A percentile compares a stretch with the other conserved stretches of the same genome.
These are phyloP conservation scores for Trogon surrucura DNA, from an alignment of 2,113 vertebrate genomes.

Conservation along the genomic window DNA sequence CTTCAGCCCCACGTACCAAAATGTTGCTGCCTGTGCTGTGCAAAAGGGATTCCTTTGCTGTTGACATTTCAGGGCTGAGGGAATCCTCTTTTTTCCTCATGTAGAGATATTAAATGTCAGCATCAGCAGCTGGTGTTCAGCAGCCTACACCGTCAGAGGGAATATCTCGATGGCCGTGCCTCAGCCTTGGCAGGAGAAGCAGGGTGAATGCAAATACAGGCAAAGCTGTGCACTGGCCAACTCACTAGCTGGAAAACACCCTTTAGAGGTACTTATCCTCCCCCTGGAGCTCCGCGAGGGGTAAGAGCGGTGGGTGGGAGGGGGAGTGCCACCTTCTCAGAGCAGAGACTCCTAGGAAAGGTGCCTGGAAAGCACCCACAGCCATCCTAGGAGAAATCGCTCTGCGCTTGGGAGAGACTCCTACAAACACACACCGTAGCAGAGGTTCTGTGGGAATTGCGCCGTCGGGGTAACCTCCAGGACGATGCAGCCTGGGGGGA, in stretches of 20 bases:
- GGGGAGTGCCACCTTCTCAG: neutral
- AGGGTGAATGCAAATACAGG: neutral
- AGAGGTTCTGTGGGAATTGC: neutral
- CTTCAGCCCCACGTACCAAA: accelerated
- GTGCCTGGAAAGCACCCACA: neutral
- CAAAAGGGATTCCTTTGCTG: neutral
- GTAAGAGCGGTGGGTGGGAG: no score
- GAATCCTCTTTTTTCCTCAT: neutral
- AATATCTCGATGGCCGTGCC: neutral
- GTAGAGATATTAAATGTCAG: neutral
- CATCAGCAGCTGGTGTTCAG: neutral
- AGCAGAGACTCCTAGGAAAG: neutral
- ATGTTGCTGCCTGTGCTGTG: accelerated
- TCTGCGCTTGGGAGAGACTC: neutral
- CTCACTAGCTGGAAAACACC: neutral
- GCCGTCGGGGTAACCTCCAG: neutral
- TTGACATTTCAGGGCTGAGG: neutral
- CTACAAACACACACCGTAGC: neutral
- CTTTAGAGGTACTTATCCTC: neutral
- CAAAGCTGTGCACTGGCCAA: neutral
- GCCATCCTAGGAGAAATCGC: neutral
- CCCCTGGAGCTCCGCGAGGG: neutral
- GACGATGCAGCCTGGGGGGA: neutral
- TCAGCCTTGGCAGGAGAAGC: neutral
- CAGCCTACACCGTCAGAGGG: neutral